These are phyloP conservation scores for Vesta saturnalis DNA, from an alignment of 2,888 invertebrate species.

Conservation along the genomic window DNA sequence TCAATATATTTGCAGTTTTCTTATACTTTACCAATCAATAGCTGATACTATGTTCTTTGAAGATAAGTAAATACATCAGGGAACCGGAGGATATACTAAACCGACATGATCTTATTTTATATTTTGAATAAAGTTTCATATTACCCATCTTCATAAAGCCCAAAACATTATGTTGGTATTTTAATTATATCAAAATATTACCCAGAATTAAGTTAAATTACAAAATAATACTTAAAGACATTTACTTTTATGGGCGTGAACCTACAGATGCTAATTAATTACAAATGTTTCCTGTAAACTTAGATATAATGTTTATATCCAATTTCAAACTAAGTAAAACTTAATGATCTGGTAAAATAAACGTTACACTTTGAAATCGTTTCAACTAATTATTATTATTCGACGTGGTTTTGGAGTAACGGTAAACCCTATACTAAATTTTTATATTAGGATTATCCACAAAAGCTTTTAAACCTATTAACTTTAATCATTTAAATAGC, in stretches of 20 bases:
- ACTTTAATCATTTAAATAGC: neutral
- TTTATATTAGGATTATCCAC: conserved; percentile 1
- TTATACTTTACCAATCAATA: conserved; percentile 28
- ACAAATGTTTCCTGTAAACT: conserved; percentile 10
- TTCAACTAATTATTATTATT: neutral
- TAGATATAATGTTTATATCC: neutral
- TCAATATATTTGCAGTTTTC: conserved; percentile 36
- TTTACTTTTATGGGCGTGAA: neutral
- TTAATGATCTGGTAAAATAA: neutral
- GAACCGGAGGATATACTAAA: conserved; percentile 27
- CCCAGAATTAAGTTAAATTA: neutral
- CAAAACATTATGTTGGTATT: neutral
- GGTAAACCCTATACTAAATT: neutral
- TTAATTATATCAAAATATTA: neutral
- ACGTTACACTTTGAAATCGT: neutral
- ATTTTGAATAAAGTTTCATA: conserved; percentile 29
- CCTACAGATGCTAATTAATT: neutral
- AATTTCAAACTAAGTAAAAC: conserved; percentile 1
- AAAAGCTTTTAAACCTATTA: conserved; percentile 1
- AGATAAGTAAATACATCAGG: conserved; percentile 33
- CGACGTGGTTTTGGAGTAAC: neutral
- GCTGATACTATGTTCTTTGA: conserved; percentile 33
- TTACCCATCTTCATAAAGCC: conserved; percentile 25
- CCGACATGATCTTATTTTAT: conserved; percentile 21
- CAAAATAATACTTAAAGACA: neutral